Percentiles rank a stretch among this genome's conserved stretches.
Conservation (phyloP, 2,797 vertebrate genomes). For the Melanotaenia trifasciata region DNA sequence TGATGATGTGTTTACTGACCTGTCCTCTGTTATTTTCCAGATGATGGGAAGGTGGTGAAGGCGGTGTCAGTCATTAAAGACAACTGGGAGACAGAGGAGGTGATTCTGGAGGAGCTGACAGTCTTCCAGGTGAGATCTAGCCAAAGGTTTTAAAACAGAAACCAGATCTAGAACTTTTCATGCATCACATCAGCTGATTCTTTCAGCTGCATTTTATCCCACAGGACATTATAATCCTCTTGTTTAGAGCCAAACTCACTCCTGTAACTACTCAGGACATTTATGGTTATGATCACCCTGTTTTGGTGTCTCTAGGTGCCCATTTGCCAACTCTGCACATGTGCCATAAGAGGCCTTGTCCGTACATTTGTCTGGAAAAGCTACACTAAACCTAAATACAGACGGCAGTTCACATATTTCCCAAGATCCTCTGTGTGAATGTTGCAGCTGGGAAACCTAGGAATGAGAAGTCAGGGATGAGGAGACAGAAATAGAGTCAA, state of each 20-base stretch:
- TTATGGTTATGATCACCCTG: conserved; percentile 21
- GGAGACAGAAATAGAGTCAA: neutral
- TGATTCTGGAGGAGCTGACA: conserved; percentile 84
- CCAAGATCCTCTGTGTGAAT: conserved; percentile 55
- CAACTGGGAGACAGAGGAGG: conserved; percentile 71
- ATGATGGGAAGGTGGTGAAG: conserved; percentile 85
- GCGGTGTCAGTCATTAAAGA: conserved; percentile 71
- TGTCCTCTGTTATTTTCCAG: conserved; percentile 53
- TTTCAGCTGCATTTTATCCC: neutral
- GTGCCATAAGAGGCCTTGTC: conserved; percentile 1
- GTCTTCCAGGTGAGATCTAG: conserved; percentile 81
- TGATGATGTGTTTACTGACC: neutral
- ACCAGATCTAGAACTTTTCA: neutral
- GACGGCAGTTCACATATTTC: conserved; percentile 64
- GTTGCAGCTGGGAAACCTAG: conserved; percentile 2
- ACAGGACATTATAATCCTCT: neutral
- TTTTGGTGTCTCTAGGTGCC: conserved; percentile 7
- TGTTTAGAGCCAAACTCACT: neutral
- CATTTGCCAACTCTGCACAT: conserved; percentile 21
- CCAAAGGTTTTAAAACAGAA: neutral
- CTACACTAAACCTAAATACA: conserved; percentile 55
- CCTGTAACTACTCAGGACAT: conserved; percentile 9
- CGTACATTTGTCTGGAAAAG: conserved; percentile 54
- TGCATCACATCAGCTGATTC: neutral
- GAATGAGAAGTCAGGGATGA: neutral